Evolutionary conservation across 2,797 vertebrate genomes (phyloP), one percentile per base, ranked within the genome.

Genomic region (Otolemur crassicaudatus): DNA sequence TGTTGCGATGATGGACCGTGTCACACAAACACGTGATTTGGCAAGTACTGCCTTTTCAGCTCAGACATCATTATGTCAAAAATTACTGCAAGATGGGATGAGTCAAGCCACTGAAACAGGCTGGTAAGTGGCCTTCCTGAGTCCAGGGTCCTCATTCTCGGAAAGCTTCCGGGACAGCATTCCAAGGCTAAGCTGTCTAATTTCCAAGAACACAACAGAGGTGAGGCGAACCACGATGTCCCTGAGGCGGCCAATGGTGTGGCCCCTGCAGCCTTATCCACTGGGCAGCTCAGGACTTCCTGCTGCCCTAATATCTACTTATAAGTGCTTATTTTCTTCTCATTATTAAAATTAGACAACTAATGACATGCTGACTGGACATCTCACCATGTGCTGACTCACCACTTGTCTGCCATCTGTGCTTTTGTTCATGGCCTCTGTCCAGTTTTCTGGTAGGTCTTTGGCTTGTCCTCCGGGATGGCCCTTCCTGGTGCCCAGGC

Each of bases 1-100:
- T 31, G 4, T 37, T 25, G 11, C 5, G 20, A 5, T 46, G 34
- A 58, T 3, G 25, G 22, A 8, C 23, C 13, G 3, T 0, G 0
- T 43, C 17, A 6, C 40, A 58, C 5, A 4, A 22, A n/a, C 58
- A 61, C n/a, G 2, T 7, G 31, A 5, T 13, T 10, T 49, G 31
- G 10, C 8, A 67, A 40, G 34, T 12, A 10, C 2, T 58, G 49
- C 5, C 49, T 11, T 77, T 31, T 25, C 11, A 3, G 17, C 7
- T 5, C 20, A 67, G 40, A 7, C 23, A 22, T 69, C 56, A 8
- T 27, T 75, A 5, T 7, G 25, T 25, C 25, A 12, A 34, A 80
- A 5, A 31, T 11, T 16, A 20, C 3, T 16, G 10, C 5, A 80
- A 77, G 29, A 73, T 25, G n/a, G 25, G 13, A 19, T 34, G 25